Percentiles rank a stretch among this genome's conserved stretches.
These are phyloP conservation scores for Archilochus colubris DNA, from an alignment of 2,113 vertebrate species.

Conservation along the genomic window DNA sequence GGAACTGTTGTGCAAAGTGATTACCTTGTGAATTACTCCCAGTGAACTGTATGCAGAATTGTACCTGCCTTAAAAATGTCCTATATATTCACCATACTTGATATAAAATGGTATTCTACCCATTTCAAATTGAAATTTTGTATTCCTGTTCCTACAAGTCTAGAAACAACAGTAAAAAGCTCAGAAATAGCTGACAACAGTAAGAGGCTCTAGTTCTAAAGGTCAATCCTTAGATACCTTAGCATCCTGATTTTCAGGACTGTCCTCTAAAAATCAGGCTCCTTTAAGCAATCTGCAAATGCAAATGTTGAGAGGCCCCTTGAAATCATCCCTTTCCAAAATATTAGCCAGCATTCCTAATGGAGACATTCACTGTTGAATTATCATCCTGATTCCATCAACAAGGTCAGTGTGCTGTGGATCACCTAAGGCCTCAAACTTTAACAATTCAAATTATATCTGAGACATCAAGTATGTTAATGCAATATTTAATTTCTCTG, in stretches of 20 bases:
- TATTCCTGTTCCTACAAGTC: background rate
- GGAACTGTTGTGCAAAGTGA: background rate
- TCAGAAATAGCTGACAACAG: background rate
- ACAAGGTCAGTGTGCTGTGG: background rate
- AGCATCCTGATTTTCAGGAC: background rate
- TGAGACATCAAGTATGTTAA: background rate
- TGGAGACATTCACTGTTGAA: background rate
- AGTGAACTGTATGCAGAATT: background rate
- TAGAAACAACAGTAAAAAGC: background rate
- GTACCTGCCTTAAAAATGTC: background rate
- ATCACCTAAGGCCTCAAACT: background rate
- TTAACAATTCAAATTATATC: background rate
- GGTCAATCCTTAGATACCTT: background rate
- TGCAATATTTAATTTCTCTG: background rate
- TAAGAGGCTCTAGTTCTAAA: background rate
- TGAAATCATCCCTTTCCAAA: background rate
- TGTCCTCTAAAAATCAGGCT: background rate
- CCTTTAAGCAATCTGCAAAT: background rate
- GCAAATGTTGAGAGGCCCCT: background rate
- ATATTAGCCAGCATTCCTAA: background rate
- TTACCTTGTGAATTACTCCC: background rate
- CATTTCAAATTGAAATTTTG: background rate
- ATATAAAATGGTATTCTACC: background rate
- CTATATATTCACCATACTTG: background rate
- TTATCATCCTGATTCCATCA: background rate